phyloP scores from a whole-genome alignment of 2,888 invertebrate species.

The Calameuta pallipes region DNA sequence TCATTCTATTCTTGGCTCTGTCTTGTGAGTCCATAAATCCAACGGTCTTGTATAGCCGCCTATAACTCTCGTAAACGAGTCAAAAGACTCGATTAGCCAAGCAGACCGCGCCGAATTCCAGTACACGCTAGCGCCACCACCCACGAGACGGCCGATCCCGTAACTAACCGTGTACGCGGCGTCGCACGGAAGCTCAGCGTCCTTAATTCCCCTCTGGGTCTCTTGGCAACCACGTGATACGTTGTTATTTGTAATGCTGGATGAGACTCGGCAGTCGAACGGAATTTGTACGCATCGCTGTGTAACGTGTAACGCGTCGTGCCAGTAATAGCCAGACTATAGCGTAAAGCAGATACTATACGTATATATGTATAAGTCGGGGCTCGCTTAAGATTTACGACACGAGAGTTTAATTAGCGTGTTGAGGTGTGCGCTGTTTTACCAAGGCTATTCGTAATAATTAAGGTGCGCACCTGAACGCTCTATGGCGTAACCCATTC shows the following conservation, averaged over 20 bases:
- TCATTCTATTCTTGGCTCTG: not conserved
- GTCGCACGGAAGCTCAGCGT: not conserved
- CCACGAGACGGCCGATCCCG: not conserved
- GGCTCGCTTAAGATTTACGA: conserved; percentile 34
- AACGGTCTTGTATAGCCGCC: not conserved
- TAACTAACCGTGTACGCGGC: not conserved
- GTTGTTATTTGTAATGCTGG: not conserved
- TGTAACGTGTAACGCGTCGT: conserved; percentile 4
- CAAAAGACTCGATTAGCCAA: not conserved
- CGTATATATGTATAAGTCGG: not conserved
- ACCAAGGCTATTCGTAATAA: conserved; percentile 41
- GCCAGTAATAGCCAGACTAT: conserved; percentile 6
- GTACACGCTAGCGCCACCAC: not conserved
- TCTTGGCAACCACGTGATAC: too few relatives aligned
- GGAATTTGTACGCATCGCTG: conserved; percentile 10
- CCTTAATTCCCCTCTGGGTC: not conserved
- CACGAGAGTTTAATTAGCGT: conserved; percentile 42
- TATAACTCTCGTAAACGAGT: not conserved
- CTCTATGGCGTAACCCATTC: conserved; percentile 1
- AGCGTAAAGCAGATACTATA: conserved; percentile 12
- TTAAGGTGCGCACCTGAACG: conserved; percentile 26
- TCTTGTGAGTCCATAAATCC: not conserved
- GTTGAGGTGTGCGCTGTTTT: conserved; percentile 31
- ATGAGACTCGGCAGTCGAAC: not conserved
- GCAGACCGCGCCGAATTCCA: not conserved